Evolutionary conservation across 2,113 vertebrate species (phyloP), one percentile per base, ranked within the genome.

Genomic region (Dipodomys merriami): DNA sequence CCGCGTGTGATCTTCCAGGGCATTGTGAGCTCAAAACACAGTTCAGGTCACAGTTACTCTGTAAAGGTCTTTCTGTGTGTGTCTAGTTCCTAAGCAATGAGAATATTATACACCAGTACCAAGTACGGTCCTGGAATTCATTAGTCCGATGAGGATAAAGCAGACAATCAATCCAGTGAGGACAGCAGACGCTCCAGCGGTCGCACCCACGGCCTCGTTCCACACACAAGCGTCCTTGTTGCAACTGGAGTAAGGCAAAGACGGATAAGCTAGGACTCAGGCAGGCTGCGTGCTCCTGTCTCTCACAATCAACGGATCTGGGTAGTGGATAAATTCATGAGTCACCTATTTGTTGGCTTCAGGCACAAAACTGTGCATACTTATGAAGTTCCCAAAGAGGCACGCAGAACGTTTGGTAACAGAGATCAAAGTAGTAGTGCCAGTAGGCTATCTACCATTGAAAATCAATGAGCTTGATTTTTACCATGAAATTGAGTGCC

Each of bases 11-110:
- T 39, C 11, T 46, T 94, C 84, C 65, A 1, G 65, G 74, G 71
- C 73, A 78, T 0, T 88, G 29, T 86, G 33, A 69, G 77, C 76
- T 92, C 83, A 82, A 84, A 91, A 68, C n/a, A 94, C 18, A 94
- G 64, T 35, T 73, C 62, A 91, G 64, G 27, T 77, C 39, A 85
- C 49, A 90, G 86, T 82, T 82, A 81, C 89, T 49, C 49, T 65
- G 35, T n/a, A 27, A 49, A 79, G 77, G 73, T 76, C 62, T 71
- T 88, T 62, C 33, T 53, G 62, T 69, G 29, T 57, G 2, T 72
- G 1, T 83, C 25, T 77, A 27, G 60, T 78, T 86, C 84, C 64
- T 86, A 91, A n/a, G 20, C 6, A 20, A 78, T 60, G 57, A 53
- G 2, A 11, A 93, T 44, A 69, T 49, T 46, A 57, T 85, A 92